These are phyloP conservation scores for Hydrophis major DNA, from an alignment of 2,797 vertebrate species.

Conservation along the genomic window DNA sequence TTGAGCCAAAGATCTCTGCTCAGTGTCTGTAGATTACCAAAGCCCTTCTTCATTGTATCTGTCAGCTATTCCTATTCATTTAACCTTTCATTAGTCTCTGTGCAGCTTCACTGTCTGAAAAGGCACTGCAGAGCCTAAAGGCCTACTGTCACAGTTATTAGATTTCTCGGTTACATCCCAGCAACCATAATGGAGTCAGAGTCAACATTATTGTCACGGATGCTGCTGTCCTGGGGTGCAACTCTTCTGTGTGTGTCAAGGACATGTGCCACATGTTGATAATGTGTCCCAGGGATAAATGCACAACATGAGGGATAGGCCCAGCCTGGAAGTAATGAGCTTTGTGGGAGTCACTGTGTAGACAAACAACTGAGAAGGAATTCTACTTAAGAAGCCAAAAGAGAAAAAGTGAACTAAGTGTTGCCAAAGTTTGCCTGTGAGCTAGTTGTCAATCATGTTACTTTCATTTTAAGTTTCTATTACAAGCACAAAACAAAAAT, in stretches of 20 bases:
- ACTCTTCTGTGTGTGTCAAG: slow-evolving; percentile 87
- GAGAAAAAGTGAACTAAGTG: slow-evolving; percentile 66
- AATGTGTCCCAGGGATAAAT: slow-evolving; percentile 77
- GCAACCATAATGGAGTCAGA: slow-evolving; percentile 88
- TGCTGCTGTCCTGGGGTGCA: slow-evolving; percentile 75
- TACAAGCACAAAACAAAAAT: slow-evolving; percentile 45
- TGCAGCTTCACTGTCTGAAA: slow-evolving; percentile 85
- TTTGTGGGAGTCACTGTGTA: slow-evolving; percentile 83
- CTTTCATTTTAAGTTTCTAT: slow-evolving; percentile 65
- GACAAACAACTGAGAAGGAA: slow-evolving; percentile 84
- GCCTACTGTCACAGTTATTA: slow-evolving; percentile 99
- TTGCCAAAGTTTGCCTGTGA: slow-evolving; percentile 70
- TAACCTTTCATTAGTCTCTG: slow-evolving; percentile 99
- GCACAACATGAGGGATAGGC: slow-evolving; percentile 70
- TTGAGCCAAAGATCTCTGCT: slow-evolving; percentile 81
- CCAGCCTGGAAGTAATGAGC: slow-evolving; percentile 74
- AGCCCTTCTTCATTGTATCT: slow-evolving; percentile 90
- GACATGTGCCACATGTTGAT: slow-evolving; percentile 96
- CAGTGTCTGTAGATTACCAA: slow-evolving; percentile 81
- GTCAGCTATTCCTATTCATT: slow-evolving; percentile 98
- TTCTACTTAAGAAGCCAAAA: slow-evolving; percentile 77
- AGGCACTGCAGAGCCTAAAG: slow-evolving; percentile 87
- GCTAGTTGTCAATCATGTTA: slow-evolving; percentile 68
- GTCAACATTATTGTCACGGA: slow-evolving; percentile 76
- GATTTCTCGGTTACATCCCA: slow-evolving; percentile 93